These are phyloP conservation scores for Melanerpes aurifrons DNA, from an alignment of 2,113 vertebrate genomes.

Conservation along the genomic window DNA sequence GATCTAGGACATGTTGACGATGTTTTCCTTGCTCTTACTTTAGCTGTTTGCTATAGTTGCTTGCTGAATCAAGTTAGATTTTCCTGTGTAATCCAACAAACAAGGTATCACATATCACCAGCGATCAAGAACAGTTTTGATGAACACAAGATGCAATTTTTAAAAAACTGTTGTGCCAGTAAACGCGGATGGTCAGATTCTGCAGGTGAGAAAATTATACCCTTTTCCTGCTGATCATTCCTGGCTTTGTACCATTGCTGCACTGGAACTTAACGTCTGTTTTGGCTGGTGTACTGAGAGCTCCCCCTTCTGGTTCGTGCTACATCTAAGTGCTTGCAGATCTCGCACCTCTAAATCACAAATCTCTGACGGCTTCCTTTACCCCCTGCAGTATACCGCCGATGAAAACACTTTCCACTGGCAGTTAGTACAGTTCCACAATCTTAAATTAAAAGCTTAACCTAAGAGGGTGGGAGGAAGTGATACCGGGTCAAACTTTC, in stretches of 20 bases:
- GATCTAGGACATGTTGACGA: neutral
- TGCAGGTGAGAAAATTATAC: neutral
- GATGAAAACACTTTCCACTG: neutral
- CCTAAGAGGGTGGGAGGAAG: neutral
- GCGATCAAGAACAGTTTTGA: neutral
- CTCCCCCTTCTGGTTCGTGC: constrained; percentile 49
- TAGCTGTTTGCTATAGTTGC: neutral
- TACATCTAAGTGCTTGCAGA: neutral
- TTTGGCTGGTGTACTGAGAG: neutral
- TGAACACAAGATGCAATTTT: neutral
- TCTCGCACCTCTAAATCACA: neutral
- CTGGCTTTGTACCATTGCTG: neutral
- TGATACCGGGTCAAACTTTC: neutral
- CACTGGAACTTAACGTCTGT: rapidly evolving
- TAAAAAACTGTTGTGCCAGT: neutral
- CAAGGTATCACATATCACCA: neutral
- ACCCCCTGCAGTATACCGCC: neutral
- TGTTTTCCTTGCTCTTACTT: neutral
- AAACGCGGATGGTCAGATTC: neutral
- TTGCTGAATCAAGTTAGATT: neutral
- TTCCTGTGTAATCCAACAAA: neutral
- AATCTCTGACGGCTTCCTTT: neutral
- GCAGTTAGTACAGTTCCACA: neutral
- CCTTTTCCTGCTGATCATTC: neutral
- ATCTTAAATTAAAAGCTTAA: neutral